These are phyloP conservation scores for Pristionchus mayeri DNA, from an alignment of 2,888 invertebrate genomes.

Conservation along the genomic window DNA sequence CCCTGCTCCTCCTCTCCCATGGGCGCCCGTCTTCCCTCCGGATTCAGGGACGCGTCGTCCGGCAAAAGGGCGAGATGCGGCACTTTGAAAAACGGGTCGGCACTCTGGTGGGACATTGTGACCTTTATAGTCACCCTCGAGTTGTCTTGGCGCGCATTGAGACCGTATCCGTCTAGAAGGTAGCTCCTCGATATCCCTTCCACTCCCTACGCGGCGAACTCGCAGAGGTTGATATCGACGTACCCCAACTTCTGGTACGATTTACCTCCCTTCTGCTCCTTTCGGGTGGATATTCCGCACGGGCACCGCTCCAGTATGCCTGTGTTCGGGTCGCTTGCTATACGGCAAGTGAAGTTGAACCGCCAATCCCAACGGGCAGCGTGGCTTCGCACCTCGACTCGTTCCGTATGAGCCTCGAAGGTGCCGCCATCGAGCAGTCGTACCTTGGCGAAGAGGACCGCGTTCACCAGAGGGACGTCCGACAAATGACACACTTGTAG, in stretches of 20 bases:
- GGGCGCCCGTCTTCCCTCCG: constrained; percentile 42
- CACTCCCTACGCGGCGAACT: constrained; percentile 93
- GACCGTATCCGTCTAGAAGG: constrained; percentile 92
- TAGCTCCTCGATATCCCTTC: constrained; percentile 85
- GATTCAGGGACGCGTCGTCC: constrained; percentile 30
- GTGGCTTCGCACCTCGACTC: constrained; percentile 86
- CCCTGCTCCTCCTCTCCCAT: constrained; percentile 13
- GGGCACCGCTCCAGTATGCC: constrained; percentile 94
- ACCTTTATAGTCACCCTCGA: constrained; percentile 92
- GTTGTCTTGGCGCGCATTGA: constrained; percentile 91
- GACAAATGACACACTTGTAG: constrained; percentile 84
- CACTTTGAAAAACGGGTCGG: constrained; percentile 98
- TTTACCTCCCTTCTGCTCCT: constrained; percentile 86
- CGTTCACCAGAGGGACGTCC: constrained; percentile 97
- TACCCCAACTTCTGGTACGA: constrained; percentile 96
- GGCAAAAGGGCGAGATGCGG: background rate
- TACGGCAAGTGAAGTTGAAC: constrained; percentile 94
- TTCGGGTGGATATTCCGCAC: constrained; percentile 93
- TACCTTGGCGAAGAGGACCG: constrained; percentile 96
- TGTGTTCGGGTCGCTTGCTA: constrained; percentile 95
- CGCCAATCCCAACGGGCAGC: constrained; percentile 90
- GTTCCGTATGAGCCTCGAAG: constrained; percentile 81
- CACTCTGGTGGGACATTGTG: constrained; percentile 93
- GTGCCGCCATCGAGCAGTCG: constrained; percentile 93
- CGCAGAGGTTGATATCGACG: constrained; percentile 95